Conservation (phyloP, 1,140 invertebrate species). For the Pogonognathellus flavescens region DNA sequence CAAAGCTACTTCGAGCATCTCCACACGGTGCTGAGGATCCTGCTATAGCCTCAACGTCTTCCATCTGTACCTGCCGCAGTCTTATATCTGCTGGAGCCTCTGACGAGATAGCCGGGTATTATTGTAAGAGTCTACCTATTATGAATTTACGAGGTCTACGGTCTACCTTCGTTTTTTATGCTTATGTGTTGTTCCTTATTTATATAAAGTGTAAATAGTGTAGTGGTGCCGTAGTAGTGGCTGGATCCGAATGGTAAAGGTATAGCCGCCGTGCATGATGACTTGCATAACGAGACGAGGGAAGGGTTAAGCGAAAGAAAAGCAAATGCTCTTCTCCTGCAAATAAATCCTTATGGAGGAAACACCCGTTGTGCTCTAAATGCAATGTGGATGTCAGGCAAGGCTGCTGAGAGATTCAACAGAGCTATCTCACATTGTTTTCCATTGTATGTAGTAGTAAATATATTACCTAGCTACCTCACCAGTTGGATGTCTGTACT, state of each 20-base stretch:
- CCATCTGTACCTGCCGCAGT: no score
- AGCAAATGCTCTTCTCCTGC: constrained; percentile 10
- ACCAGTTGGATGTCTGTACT: no score
- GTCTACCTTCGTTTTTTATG: no score
- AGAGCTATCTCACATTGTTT: neutral
- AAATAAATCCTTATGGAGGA: constrained; percentile 45
- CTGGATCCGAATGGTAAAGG: neutral
- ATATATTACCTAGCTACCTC: no score
- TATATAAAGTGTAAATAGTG: neutral
- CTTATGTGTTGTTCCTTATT: neutral
- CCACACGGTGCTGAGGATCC: no score
- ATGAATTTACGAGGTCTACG: no score
- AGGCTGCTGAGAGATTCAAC: neutral
- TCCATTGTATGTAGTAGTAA: constrained; percentile 2
- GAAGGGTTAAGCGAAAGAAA: constrained; percentile 31
- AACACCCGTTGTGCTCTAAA: constrained; percentile 47
- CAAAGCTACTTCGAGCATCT: no score
- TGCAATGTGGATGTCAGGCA: constrained; percentile 20
- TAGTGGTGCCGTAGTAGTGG: neutral
- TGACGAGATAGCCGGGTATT: no score
- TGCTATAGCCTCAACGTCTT: no score
- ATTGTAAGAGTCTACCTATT: no score
- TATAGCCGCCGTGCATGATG: neutral
- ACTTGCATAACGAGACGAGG: neutral
- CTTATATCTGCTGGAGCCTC: no score